Conservation (phyloP, 2,113 vertebrate genomes). For the Corydoras maculifer region DNA sequence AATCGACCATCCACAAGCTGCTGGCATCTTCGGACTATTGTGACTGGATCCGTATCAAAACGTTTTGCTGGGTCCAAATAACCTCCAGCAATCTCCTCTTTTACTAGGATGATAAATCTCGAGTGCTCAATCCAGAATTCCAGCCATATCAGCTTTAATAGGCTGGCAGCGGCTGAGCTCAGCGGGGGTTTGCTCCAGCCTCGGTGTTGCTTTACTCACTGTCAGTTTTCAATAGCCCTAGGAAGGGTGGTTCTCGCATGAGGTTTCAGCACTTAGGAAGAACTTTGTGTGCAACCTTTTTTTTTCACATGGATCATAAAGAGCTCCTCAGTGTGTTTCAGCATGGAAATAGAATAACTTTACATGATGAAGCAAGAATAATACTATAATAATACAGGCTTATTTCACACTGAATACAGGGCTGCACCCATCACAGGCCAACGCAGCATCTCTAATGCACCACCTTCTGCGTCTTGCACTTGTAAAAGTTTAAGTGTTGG, state of each 20-base stretch:
- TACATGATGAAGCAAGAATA: background rate
- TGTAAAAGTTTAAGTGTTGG: too few relatives aligned
- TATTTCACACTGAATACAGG: too few relatives aligned
- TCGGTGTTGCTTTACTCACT: constrained; percentile 13
- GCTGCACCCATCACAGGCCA: too few relatives aligned
- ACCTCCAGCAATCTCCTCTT: constrained; percentile 16
- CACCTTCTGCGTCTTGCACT: too few relatives aligned
- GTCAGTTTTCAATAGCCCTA: constrained; percentile 16
- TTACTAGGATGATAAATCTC: constrained; percentile 32
- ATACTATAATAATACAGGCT: background rate
- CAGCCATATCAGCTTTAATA: constrained; percentile 20
- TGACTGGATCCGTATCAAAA: constrained; percentile 26
- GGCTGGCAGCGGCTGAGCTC: constrained; percentile 4
- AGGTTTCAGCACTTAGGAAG: constrained; percentile 8
- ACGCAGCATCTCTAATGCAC: too few relatives aligned
- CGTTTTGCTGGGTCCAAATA: constrained; percentile 9
- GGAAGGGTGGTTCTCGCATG: background rate
- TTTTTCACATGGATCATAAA: constrained; percentile 17
- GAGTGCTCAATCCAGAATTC: constrained; percentile 3
- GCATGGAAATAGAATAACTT: background rate
- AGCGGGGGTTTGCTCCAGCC: constrained; percentile 14
- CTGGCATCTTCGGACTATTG: constrained; percentile 10
- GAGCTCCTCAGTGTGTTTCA: constrained; percentile 2
- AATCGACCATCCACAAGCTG: constrained; percentile 8
- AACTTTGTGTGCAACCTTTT: background rate